Percentiles rank a stretch among this genome's conserved stretches.
Evolutionary conservation across 1,140 invertebrate genomes (phyloP).

Genomic region (Lordiphosa collinella): DNA sequence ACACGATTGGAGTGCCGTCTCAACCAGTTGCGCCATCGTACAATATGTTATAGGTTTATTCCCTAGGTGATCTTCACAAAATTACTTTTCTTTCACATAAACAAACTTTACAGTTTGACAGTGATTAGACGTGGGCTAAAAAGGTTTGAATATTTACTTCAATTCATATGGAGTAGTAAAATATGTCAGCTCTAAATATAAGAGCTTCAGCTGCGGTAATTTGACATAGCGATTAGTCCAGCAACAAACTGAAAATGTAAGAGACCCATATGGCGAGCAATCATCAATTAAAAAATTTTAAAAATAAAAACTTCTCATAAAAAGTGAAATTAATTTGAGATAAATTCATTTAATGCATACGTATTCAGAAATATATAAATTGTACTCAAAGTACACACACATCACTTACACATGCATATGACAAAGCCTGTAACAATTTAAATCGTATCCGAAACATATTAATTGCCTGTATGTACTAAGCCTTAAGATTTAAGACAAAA

Average conservation of each 20-base stretch:
- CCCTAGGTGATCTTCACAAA: no score
- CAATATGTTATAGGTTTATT: no score
- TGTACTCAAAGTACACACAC: slow-evolving; percentile 30
- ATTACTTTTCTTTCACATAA: no score
- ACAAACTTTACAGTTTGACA: no score
- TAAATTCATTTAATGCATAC: slow-evolving; percentile 38
- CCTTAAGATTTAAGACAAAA: slow-evolving; percentile 40
- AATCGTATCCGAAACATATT: slow-evolving; percentile 57
- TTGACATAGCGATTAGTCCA: neutral
- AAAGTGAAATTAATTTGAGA: neutral
- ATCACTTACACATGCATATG: slow-evolving; percentile 25
- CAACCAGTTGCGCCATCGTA: no score
- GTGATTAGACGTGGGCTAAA: no score
- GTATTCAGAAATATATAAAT: slow-evolving; percentile 44
- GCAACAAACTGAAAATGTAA: slow-evolving; percentile 14
- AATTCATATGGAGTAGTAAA: no score
- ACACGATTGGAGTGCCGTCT: no score
- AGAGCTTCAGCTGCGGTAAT: no score
- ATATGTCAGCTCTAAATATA: no score
- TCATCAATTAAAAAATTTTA: neutral
- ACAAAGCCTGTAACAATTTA: slow-evolving; percentile 43
- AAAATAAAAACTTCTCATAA: neutral
- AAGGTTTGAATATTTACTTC: no score
- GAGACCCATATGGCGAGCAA: slow-evolving; percentile 4
- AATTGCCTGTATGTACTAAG: slow-evolving; percentile 63